Conservation (phyloP, 2,113 vertebrate species). For the Chlamydotis undulata region DNA sequence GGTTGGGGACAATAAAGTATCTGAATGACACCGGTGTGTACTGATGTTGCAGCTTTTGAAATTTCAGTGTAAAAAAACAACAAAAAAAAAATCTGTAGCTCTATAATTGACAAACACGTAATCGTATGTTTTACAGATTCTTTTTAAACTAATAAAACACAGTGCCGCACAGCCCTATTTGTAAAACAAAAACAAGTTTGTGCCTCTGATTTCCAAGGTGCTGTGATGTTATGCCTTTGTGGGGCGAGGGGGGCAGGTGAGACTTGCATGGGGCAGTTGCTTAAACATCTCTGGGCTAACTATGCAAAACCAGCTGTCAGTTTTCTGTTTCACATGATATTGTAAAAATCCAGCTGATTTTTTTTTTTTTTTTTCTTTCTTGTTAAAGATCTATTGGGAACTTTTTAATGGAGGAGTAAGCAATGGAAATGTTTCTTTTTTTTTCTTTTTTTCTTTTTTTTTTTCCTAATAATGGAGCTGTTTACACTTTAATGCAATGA, state of each 20-base stretch:
- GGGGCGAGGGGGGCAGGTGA: constrained; percentile 14
- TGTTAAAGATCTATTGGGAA: constrained; percentile 48
- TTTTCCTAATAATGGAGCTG: constrained; percentile 37
- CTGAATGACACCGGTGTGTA: constrained; percentile 20
- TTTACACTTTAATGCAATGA: constrained; percentile 69
- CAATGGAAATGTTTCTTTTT: constrained; percentile 42
- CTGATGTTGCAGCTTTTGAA: constrained; percentile 58
- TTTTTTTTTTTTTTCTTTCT: not conserved
- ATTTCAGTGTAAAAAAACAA: not conserved
- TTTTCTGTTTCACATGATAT: constrained; percentile 42
- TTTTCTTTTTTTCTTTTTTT: not conserved
- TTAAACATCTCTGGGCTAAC: constrained; percentile 29
- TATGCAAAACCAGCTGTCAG: constrained; percentile 54
- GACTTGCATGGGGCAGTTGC: not conserved
- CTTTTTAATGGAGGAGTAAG: constrained; percentile 29
- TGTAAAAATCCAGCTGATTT: constrained; percentile 55
- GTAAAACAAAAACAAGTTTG: constrained; percentile 67
- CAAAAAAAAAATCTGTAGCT: not conserved
- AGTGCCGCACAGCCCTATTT: constrained; percentile 69
- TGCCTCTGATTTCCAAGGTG: constrained; percentile 78
- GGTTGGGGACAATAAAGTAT: constrained; percentile 50
- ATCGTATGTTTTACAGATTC: constrained; percentile 47
- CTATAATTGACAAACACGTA: not conserved
- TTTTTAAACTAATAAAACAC: constrained; percentile 67
- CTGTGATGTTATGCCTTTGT: constrained; percentile 60